phyloP scores from a whole-genome alignment of 1,140 invertebrate species.

The Ceratosolen fusciceps region DNA sequence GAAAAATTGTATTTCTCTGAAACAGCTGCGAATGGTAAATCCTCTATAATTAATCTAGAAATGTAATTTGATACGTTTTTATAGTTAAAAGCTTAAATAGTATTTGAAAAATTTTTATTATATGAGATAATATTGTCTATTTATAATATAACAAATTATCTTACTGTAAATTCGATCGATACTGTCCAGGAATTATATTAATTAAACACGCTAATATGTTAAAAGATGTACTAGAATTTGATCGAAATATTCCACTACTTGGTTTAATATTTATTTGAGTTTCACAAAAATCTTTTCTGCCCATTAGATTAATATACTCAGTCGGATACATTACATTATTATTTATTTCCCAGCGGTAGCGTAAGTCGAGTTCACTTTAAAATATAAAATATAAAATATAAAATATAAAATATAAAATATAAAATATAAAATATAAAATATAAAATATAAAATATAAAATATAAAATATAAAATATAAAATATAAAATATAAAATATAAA shows the following conservation, averaged over 20 bases:
- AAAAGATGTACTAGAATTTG: constrained; percentile 44
- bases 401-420: neutral
- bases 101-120: too few relatives aligned
- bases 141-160: constrained; percentile 1
- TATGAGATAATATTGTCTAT: neutral
- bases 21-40: constrained; percentile 53
- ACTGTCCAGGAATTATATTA: constrained; percentile 42
- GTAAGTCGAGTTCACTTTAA: constrained; percentile 50
- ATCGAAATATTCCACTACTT: constrained; percentile 46
- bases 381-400: neutral
- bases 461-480: too few relatives aligned
- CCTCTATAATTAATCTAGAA: constrained; percentile 54
- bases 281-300: constrained; percentile 41
- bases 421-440: too few relatives aligned
- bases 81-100: neutral
- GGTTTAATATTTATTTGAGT: constrained; percentile 50
- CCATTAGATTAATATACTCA: neutral
- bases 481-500: too few relatives aligned
- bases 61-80: neutral
- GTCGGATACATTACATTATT: neutral
- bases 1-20: constrained; percentile 27
- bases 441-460: too few relatives aligned
- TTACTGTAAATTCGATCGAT: constrained; percentile 51
- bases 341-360: constrained; percentile 54
- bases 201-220: constrained; percentile 37